Base-by-base conservation (phyloP, 35 echinoderm and acorn worm species). In the Strongylocentrotus purpuratus region DNA sequence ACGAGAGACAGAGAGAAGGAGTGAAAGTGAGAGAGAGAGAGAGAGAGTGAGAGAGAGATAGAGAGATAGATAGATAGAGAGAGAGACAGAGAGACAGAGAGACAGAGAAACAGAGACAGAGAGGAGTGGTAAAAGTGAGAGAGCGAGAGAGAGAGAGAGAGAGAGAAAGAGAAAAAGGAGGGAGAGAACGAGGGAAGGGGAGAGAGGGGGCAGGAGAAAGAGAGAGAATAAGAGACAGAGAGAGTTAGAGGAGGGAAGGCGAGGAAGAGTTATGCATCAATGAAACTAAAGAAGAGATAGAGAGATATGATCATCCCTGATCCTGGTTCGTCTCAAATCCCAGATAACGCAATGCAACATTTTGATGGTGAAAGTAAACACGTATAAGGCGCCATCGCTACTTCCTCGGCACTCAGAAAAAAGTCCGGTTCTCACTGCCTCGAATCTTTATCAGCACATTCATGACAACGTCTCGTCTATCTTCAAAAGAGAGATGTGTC, bases 271-370 rank as follows among this genome's bases (percentile, higher is more conserved):
- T 22, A 78, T 78, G 20, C 65, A 78, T 78, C 65, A n/a, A 28
- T 28, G 4, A n/a, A 78, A n/a, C 65, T n/a, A 78, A 78, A 78
- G 65, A 78, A 22, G 65, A 78, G 20, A n/a, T 78, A n/a, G 7
- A 78, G n/a, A 78, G 52, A 78, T 7, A 78, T 28, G 20, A 78
- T 78, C 22, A 78, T 78, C 65, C 20, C 28, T 28, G 25, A 78
- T 78, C 65, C 22, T 78, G 65, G 15, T 78, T 78, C 65, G n/a
- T 78, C 65, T 78, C 65, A 78, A 78, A 78, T 22, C 20, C 22
- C 7, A 78, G 65, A 78, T 78, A 78, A 78, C 65, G 65, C 65
- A 78, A 78, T n/a, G 65, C 65, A 78, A 78, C 65, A 78, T n/a
- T 78, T 78, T 78, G 65, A 78, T 78, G 28, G 65, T 22, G 65